These are phyloP conservation scores for Neotoxoptera formosana DNA, from an alignment of 1,140 invertebrate genomes.

Conservation along the genomic window DNA sequence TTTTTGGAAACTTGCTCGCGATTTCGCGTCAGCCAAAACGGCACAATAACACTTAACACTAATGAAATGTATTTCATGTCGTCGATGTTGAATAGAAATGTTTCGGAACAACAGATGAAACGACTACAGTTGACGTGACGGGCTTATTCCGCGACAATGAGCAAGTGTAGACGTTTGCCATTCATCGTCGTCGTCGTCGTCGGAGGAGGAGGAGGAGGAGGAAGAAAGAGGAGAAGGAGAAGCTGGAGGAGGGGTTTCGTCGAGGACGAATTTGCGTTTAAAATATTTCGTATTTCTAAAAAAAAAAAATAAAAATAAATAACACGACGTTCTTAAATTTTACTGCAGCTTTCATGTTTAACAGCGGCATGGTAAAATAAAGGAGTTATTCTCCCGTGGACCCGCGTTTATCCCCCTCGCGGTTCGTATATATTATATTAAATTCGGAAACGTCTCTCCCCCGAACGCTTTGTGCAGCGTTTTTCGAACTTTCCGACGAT, in stretches of 20 bases:
- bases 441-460: background rate
- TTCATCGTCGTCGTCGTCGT: too few relatives aligned
- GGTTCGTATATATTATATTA: background rate
- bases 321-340: background rate
- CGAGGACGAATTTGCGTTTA: background rate
- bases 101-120: slow-evolving; percentile 26
- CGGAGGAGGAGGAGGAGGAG: too few relatives aligned
- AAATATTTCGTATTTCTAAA: background rate
- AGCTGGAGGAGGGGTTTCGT: background rate
- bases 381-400: background rate
- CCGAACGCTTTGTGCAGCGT: background rate
- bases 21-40: background rate
- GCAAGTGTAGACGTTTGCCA: background rate
- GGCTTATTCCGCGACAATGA: slow-evolving; percentile 25
- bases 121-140: slow-evolving; percentile 22
- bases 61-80: slow-evolving; percentile 7
- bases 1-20: background rate
- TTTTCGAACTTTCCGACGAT: background rate
- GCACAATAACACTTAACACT: slow-evolving; percentile 24
- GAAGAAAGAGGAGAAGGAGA: too few relatives aligned
- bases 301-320: background rate
- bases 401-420: background rate
- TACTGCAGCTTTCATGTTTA: background rate
- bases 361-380: background rate
- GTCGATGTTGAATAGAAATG: slow-evolving; percentile 11